Conservation (phyloP, 2,888 invertebrate species). For the Phania funesta region DNA sequence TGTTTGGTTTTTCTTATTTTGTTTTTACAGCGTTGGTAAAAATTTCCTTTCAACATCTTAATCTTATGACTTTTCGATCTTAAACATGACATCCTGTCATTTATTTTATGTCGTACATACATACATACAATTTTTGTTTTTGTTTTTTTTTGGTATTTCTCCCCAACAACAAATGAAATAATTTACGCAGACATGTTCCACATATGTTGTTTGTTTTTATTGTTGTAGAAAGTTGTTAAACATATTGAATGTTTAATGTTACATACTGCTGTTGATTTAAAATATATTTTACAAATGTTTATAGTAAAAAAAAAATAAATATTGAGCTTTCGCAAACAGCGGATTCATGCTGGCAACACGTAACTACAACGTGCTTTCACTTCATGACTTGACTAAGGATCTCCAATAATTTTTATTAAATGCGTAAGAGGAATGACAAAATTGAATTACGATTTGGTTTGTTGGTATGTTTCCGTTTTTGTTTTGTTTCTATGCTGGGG, state of each 20-base stretch:
- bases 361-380: conserved; percentile 60
- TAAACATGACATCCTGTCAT: conserved; percentile 59
- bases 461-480: conserved; percentile 21
- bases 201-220: no score
- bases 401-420: conserved; percentile 46
- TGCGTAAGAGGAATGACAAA: conserved; percentile 55
- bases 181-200: conserved; percentile 55
- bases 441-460: conserved; percentile 31
- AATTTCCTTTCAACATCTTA: conserved; percentile 46
- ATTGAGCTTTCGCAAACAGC: conserved; percentile 7
- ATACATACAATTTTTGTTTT: no score
- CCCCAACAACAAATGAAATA: conserved; percentile 51
- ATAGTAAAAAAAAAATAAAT: neutral
- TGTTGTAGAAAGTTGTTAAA: neutral
- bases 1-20: neutral
- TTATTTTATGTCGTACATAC: neutral
- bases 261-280: neutral
- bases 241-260: conserved; percentile 4
- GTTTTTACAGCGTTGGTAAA: conserved; percentile 3
- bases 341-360: conserved; percentile 40
- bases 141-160: neutral
- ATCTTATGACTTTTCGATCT: conserved; percentile 50
- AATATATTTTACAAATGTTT: neutral
- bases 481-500: conserved; percentile 13
- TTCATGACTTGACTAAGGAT: conserved; percentile 57